Evolutionary conservation across 2,797 vertebrate species (phyloP), one percentile per base, ranked within the genome.

Genomic region (Helarctos malayanus): DNA sequence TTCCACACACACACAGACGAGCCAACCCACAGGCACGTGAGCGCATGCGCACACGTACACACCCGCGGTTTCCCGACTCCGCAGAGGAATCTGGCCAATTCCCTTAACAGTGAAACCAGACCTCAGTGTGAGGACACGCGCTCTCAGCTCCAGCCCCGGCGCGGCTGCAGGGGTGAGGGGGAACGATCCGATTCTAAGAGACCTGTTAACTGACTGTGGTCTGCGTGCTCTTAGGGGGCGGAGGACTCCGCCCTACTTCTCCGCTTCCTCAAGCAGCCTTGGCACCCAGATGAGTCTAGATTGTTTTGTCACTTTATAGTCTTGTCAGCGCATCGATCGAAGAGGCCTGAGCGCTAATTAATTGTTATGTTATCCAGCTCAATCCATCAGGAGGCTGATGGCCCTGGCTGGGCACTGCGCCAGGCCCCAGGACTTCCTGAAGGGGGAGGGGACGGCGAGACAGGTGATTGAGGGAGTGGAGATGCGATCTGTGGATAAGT

Each of bases 321-420:
- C 79, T 61, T 78, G 32, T 96, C 88, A 80, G 79, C 8, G 3
- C 79, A 81, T 73, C 11, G 49, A 97, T 91, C 78, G 38, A 71
- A 92, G 93, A 97, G 4, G 87, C 92, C 45, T 27, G 65, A 97
- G n/a, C 5, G 0, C 61, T 97, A 97, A 97, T 98, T 98, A 98
- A 97, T 88, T 97, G 89, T 75, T 95, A 47, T 52, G 19, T 95
- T 95, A 93, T 94, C 81, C 91, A 79, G 15, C 78, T 93, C 73
- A 23, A 95, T 91, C 91, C 81, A 81, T 94, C 89, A 87, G 57
- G 61, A 94, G 57, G 25, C 68, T 35, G 69, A 81, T 81, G 71
- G 32, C 63, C 54, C 71, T n/a, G 21, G 21, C 78, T 82, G 93
- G 95, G 89, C 54, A 89, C 38, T 1, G 0, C 96, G 95, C 76